Base-by-base conservation (phyloP, 1,140 invertebrate genomes). In the Holcopasites calliopsidis region DNA sequence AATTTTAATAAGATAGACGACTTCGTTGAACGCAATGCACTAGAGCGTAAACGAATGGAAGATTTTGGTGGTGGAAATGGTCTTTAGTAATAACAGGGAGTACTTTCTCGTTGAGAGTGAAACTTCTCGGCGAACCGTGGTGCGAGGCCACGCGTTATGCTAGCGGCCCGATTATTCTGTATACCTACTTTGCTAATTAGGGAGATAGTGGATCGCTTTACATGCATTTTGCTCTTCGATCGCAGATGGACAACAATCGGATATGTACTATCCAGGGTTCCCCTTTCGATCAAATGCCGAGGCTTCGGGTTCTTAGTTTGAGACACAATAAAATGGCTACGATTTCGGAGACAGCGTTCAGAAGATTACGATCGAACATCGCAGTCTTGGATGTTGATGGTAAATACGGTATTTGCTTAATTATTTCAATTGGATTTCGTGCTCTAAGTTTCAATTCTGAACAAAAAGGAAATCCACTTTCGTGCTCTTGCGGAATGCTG, bases 301-400 rank as follows among this genome's bases (percentile, higher is more conserved):
- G 96, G 72, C 88, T 98, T 6, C 93, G 96, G 71, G 94, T 97
- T 7, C 92, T 98, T 1, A 96, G 95, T 50, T 90, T 97, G 82
- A 92, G 94, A 65, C 95, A 96, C 84, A 98, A 98, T 90, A 94
- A 94, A 79, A 93, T 98, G 91, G 93, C 94, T 47, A 93, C 94
- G 18, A 93, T 97, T 55, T 92, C 94, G 3, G 96, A 97, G 87
- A 91, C 91, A n/a, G 94, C 94, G 0, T 96, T 97, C 80, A 93
- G 94, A 68, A 94, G 95, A 77, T 90, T 97, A 18, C 92, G 95
- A 71, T 95, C 94, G 52, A 97, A 96, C 72, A 95, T 97, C 62
- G 96, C 96, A 8, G 93, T 96, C 80, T 91, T 97, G 28, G 96
- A 97, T 90, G 94, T 97, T 69, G 96, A 97, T 90, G 96, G 96